These are phyloP conservation scores for Caenorhabditis virilis DNA, from an alignment of 2,888 invertebrate genomes.

Conservation along the genomic window DNA sequence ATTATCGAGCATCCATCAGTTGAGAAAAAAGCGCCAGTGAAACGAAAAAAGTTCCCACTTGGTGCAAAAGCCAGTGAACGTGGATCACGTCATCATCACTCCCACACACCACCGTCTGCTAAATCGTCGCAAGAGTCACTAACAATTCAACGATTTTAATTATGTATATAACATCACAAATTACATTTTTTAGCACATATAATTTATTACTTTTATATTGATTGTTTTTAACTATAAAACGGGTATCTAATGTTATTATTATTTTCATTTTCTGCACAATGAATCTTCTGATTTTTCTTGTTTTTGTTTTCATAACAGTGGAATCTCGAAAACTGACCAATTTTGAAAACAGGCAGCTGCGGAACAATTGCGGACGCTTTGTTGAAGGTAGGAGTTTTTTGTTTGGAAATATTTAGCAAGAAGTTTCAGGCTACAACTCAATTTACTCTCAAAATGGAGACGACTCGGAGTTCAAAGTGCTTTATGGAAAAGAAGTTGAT, in stretches of 20 bases:
- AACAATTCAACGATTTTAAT: not conserved
- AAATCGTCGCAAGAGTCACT: not conserved
- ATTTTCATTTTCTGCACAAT: not conserved
- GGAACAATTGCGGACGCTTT: slow-evolving; percentile 26
- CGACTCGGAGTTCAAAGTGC: slow-evolving; percentile 10
- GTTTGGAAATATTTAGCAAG: not conserved
- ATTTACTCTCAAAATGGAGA: not conserved
- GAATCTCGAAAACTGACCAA: too few species aligned
- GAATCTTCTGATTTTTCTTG: not conserved
- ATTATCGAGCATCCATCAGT: slow-evolving; percentile 17
- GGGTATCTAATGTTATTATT: slow-evolving; percentile 1
- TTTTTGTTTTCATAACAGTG: too few species aligned
- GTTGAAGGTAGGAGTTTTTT: slow-evolving; percentile 21
- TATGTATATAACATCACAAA: not conserved
- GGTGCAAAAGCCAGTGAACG: slow-evolving; percentile 46
- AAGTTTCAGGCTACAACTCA: slow-evolving; percentile 3
- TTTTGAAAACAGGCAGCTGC: slow-evolving; percentile 10
- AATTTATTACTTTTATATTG: not conserved
- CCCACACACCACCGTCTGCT: not conserved
- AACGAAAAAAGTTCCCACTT: slow-evolving; percentile 48
- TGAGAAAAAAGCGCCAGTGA: slow-evolving; percentile 41
- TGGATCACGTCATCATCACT: slow-evolving; percentile 24
- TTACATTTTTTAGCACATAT: not conserved
- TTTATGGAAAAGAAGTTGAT: slow-evolving; percentile 18
- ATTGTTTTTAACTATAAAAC: not conserved